Evolutionary conservation across 2,888 invertebrate genomes (phyloP).

Genomic region (Ferdinandea cuprea): DNA sequence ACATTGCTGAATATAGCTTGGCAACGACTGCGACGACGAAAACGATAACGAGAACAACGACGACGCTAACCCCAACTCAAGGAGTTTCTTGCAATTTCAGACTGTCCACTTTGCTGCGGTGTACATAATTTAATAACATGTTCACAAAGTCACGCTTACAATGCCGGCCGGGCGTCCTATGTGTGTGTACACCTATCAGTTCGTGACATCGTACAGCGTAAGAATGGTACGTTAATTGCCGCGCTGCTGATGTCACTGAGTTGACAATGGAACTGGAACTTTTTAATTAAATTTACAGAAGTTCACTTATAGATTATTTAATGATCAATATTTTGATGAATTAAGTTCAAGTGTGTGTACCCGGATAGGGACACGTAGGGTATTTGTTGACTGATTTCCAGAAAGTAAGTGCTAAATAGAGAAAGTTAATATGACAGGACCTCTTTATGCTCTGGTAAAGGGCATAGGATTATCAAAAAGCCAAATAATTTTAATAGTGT

Average conservation of each 20-base stretch:
- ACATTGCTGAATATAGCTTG: constrained; percentile 69
- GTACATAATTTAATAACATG: constrained; percentile 67
- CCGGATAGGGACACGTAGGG: no score
- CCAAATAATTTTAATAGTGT: no score
- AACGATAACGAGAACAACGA: constrained; percentile 31
- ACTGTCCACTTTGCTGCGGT: constrained; percentile 63
- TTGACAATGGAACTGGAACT: background rate
- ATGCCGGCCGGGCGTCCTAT: constrained; percentile 15
- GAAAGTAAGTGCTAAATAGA: no score
- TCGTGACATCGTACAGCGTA: constrained; percentile 29
- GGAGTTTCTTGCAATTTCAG: constrained; percentile 62
- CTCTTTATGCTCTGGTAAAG: no score
- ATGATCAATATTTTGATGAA: constrained; percentile 3
- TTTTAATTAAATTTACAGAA: constrained; percentile 12
- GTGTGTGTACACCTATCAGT: background rate
- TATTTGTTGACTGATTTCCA: no score
- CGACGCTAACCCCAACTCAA: constrained; percentile 38
- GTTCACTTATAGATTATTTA: background rate
- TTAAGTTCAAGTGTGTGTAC: no score
- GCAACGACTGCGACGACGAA: constrained; percentile 46
- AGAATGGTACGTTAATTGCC: constrained; percentile 37
- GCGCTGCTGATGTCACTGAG: constrained; percentile 6
- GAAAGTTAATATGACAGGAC: no score
- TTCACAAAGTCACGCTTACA: constrained; percentile 19
- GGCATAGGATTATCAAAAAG: no score